Base-by-base conservation (phyloP, 92 coral and sea anemone species). In the Palythoa grandis region DNA sequence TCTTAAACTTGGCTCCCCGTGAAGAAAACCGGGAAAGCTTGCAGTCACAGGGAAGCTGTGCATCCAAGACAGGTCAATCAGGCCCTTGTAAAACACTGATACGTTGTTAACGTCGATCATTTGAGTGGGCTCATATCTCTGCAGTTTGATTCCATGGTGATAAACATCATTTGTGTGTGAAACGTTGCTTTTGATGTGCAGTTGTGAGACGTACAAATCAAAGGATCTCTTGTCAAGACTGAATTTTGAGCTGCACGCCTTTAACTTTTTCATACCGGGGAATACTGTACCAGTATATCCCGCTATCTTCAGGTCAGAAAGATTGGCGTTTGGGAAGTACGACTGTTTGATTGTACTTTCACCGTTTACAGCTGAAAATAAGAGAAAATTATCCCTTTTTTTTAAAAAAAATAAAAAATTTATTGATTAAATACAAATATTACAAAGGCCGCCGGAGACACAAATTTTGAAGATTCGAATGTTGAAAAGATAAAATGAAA, bases 1-100 rank as follows among this genome's bases (percentile, higher is more conserved):
- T 74, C 88, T 80, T 40, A 91, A 84, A 5, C 70, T 76, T 22
- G 91, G 76, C 15, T 93, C 88, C 0, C 92, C 91, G 73, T 93
- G 60, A 20, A 96, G 88, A 19, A 93, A 92, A 58, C 98, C 87
- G 3, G 98, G 93, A 12, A 93, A 88, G 52, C 98, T 95, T 8
- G 76, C 61, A 15, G 78, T 82, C 23, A 87, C n/a, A 14, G 98
- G 96, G 3, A 92, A 74, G 7, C 90, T 76, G 11, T 38, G 37
- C n/a, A 92, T 43, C 22, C 82, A 52, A 43, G 89, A 57, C 14
- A 90, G 76, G 73, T 96, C 98, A 79, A 96, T 78, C 72, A 95
- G 50, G 37, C 99, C 99, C 35, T 86, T 66, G 72, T 79, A 63
- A 37, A 92, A 88, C 47, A 92, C 87, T 0, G 95, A 82, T 25